Conservation (phyloP, 1,140 invertebrate species). For the Choristoneura fumiferana region DNA sequence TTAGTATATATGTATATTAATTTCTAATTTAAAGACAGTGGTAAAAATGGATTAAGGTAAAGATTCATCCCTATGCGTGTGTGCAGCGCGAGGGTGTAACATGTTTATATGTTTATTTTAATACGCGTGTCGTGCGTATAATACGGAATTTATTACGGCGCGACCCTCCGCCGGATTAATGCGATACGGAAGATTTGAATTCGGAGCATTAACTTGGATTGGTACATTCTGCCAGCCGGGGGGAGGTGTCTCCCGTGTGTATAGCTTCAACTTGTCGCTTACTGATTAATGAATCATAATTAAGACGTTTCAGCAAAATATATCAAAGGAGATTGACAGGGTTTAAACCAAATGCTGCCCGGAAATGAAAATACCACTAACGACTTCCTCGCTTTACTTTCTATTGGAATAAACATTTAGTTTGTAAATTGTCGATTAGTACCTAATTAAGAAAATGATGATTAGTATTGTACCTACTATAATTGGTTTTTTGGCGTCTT, state of each 20-base stretch:
- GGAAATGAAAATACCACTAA: no score
- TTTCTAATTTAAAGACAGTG: no score
- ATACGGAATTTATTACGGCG: constrained; percentile 76
- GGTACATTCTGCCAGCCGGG: constrained; percentile 49
- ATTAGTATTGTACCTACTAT: no score
- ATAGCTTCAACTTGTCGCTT: constrained; percentile 40
- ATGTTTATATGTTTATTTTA: constrained; percentile 78
- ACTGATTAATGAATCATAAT: constrained; percentile 57
- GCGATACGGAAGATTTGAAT: constrained; percentile 77
- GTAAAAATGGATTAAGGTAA: neutral
- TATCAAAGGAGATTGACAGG: no score
- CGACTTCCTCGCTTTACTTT: no score
- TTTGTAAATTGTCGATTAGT: no score
- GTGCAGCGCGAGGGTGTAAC: constrained; percentile 65
- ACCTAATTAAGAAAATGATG: no score
- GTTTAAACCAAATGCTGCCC: no score
- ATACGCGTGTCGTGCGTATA: constrained; percentile 76
- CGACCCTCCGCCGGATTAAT: constrained; percentile 71
- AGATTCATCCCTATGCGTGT: constrained; percentile 33
- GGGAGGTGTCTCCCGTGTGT: constrained; percentile 36
- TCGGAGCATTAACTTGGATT: constrained; percentile 74
- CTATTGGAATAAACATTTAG: no score
- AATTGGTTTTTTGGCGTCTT: no score
- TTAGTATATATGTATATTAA: no score
- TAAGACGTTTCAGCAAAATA: neutral